Base-by-base conservation (phyloP, 1,140 invertebrate species). In the Micrasema longulum region DNA sequence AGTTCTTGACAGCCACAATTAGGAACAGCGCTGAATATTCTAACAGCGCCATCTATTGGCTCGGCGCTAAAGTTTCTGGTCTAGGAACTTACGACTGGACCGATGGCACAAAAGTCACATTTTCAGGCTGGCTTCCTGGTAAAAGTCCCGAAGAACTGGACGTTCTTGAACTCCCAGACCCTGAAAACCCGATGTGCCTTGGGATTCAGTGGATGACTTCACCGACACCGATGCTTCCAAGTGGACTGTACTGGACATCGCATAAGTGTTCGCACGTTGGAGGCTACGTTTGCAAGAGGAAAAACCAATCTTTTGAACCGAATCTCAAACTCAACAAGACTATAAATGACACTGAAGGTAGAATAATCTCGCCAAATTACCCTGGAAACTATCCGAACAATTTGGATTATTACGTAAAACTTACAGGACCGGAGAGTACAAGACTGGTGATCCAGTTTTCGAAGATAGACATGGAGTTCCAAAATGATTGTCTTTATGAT, bases 401-500 rank as follows among this genome's bases (percentile, higher is more conserved):
- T 73, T 78, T 91, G 45, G 87, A 92, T 78, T 90, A 91, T 77
- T 87, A 84, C 78, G 85, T 89, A 0, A 84, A 86, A 65, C 84
- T 92, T 1, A 77, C 83, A 12, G 88, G 88, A 10, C 89, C 91
- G 0, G 80, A 86, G 2, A 81, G 85, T 53, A 88, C 88, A 1
- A 79, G 91, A 14, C 84, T 93, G 0, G 87, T 92, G 0, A 80
- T 93, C 53, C 86, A 88, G 69, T 92, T 93, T 76, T 78, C 86
- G 10, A 82, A 85, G 41, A 81, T 94, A 7, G 91, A 93, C 75
- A 76, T 94, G 7, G 93, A 94, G 78, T 85, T 84, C 66, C 92
- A 94, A 80, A 82, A 87, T 18, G 87, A 93, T 69, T 94, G 92
- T 77, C 84, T 93, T 0, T 94, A 94, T 78, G 93, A 94, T 80